These are phyloP conservation scores for Megaptera novaeangliae DNA, from an alignment of 2,113 vertebrate genomes.

Conservation along the genomic window DNA sequence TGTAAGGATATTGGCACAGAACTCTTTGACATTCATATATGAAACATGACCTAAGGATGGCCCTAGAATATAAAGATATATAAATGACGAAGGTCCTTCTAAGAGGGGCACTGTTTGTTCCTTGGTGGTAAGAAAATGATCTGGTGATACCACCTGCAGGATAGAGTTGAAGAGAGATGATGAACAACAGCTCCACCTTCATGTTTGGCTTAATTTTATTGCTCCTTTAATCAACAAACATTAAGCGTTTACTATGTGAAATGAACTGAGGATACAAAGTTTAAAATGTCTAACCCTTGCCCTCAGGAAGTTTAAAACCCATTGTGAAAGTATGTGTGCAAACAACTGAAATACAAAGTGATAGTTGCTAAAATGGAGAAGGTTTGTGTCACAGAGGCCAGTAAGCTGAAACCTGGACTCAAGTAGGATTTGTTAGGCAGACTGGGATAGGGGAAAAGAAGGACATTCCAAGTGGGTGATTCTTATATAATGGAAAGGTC, in stretches of 20 bases:
- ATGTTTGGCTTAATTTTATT: neutral
- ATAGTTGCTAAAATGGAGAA: neutral
- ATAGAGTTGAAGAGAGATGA: neutral
- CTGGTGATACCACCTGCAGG: neutral
- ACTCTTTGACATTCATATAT: neutral
- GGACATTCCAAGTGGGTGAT: neutral
- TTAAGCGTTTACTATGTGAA: neutral
- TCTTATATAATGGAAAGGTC: neutral
- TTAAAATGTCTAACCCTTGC: neutral
- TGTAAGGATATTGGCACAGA: neutral
- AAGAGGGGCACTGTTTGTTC: neutral
- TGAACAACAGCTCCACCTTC: neutral
- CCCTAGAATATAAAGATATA: neutral
- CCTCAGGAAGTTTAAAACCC: neutral
- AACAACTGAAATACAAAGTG: neutral
- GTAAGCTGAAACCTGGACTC: neutral
- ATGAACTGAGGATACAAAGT: constrained; percentile 8
- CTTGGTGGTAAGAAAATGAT: neutral
- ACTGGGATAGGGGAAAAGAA: neutral
- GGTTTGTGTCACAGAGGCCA: neutral
- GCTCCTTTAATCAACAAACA: neutral
- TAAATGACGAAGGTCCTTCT: neutral
- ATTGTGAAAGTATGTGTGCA: neutral
- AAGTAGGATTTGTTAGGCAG: neutral
- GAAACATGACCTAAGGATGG: neutral